Evolutionary conservation across 2,113 vertebrate species (phyloP), one percentile per base, ranked within the genome.

Genomic region (Lophura nycthemera): DNA sequence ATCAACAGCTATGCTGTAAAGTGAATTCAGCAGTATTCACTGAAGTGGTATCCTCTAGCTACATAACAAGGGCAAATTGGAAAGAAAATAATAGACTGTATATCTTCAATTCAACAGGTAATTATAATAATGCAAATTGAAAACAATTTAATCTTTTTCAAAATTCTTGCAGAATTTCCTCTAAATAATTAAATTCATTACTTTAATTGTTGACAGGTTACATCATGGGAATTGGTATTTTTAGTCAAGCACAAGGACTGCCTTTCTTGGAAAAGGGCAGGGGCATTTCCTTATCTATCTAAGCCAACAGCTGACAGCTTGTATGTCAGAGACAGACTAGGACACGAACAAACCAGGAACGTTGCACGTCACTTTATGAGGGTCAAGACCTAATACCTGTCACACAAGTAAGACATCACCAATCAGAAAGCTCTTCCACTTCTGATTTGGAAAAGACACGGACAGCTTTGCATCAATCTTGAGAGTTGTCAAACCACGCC

Each of bases 321-420:
- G 4, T 22, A 64, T 8, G 11, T 24, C 2, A 18, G 24, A 45
- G 18, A 3, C 40, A 45, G n/a, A 18, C 2, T 43, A 40, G 30
- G 20, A 95, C 42, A 86, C 0, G 0, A 84, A 60, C 29, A 77
- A 25, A 52, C 11, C 16, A 7, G 56, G 13, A 61, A 74, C 18
- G 14, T 38, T 6, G 7, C 2, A 11, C 2, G 0, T 59, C 40
- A 66, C 54, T 3, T 0, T 64, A 83, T 1, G 2, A 45, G 3
- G 2, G 8, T 69, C 74, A 75, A n/a, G 27, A 90, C 60, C 14
- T 34, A 47, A 42, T 38, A 54, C 20, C 22, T 66, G 17, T 59
- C 45, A 15, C 7, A 50, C 8, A 5, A 0, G 0, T 30, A 48
- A 72, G 54, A 17, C 27, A 52, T 30, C 11, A 18, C 12, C 1